These are phyloP conservation scores for Drosophila micromelanica DNA, from an alignment of 1,140 invertebrate genomes.

Conservation along the genomic window DNA sequence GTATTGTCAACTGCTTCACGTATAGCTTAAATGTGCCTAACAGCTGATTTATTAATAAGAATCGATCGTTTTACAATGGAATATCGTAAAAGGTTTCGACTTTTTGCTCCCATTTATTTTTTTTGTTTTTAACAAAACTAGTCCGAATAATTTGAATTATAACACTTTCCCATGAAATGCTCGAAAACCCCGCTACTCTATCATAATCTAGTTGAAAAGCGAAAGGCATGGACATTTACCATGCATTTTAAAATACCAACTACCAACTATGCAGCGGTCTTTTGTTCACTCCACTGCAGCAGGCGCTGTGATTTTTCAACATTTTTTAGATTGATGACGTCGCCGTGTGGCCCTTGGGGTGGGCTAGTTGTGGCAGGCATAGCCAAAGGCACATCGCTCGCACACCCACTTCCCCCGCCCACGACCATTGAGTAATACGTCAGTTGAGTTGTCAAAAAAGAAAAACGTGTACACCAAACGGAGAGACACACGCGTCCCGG, in stretches of 20 bases:
- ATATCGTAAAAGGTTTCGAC: no score
- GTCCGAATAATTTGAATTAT: conserved; percentile 69
- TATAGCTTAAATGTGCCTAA: no score
- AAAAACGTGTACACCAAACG: conserved; percentile 60
- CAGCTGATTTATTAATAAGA: no score
- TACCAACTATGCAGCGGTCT: conserved; percentile 3
- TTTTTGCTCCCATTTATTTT: no score
- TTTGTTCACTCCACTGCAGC: conserved; percentile 1
- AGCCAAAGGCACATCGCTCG: conserved; percentile 51
- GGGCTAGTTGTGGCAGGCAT: conserved; percentile 65
- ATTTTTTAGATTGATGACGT: conserved; percentile 72
- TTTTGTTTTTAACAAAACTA: no score
- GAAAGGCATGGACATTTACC: conserved; percentile 57
- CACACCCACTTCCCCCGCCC: conserved; percentile 2
- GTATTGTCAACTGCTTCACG: no score
- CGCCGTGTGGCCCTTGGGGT: conserved; percentile 32
- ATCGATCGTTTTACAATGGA: no score
- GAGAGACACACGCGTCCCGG: conserved; percentile 41
- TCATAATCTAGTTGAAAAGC: conserved; percentile 73
- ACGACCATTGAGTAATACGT: conserved; percentile 66
- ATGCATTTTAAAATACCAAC: conserved; percentile 68
- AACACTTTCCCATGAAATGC: conserved; percentile 77
- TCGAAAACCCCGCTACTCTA: conserved; percentile 46
- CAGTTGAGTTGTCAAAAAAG: conserved; percentile 73
- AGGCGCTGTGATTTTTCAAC: conserved; percentile 63